These are phyloP conservation scores for Biston betularia DNA, from an alignment of 2,888 invertebrate species.

Conservation along the genomic window DNA sequence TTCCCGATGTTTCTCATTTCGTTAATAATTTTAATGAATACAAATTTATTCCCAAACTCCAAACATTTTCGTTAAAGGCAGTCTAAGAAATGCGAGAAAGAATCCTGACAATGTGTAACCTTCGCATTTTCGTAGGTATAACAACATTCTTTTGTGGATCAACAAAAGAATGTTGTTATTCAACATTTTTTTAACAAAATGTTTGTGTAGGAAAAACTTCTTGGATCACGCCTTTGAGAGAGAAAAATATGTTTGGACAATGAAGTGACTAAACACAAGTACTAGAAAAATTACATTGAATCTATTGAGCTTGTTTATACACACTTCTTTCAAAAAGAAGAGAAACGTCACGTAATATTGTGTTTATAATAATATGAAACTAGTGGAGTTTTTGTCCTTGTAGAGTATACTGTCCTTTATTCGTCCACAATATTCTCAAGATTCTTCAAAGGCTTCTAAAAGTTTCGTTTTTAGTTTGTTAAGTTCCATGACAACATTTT, in stretches of 20 bases:
- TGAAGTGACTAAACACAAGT: conserved; percentile 5
- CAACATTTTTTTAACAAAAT: conserved; percentile 16
- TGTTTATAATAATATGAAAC: no score
- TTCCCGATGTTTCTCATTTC: neutral
- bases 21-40: conserved; percentile 2
- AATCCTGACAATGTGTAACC: conserved; percentile 23
- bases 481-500: no score
- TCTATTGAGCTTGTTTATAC: no score
- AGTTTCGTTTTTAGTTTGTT: no score
- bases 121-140: conserved; percentile 14
- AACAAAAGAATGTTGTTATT: no score
- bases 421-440: no score
- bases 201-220: conserved; percentile 6
- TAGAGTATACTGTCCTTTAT: no score
- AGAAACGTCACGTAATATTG: no score
- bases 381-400: no score
- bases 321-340: no score
- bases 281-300: no score
- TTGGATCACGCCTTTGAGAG: conserved; percentile 4
- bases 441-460: no score
- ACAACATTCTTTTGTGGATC: conserved; percentile 19
- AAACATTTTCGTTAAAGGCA: conserved; percentile 17
- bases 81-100: conserved; percentile 16
- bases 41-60: conserved; percentile 2
- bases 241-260: conserved; percentile 36